Evolutionary conservation across 2,113 vertebrate species (phyloP).

Genomic region (Neogobius melanostomus): DNA sequence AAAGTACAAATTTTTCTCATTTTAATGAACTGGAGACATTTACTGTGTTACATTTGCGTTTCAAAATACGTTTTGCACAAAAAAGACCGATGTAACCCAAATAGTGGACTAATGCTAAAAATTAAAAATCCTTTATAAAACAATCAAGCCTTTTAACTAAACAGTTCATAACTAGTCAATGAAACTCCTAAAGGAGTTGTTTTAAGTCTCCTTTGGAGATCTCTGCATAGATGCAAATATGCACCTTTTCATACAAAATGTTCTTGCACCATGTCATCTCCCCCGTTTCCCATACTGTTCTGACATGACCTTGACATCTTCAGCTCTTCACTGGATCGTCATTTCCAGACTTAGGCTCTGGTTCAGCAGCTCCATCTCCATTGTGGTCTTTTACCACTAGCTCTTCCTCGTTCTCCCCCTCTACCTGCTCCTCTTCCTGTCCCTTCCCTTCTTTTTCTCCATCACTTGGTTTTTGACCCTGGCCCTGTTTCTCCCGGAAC

Average conservation of each 20-base stretch:
- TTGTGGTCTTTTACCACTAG: slow-evolving; percentile 39
- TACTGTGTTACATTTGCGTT: slow-evolving; percentile 35
- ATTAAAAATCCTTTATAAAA: slow-evolving; percentile 30
- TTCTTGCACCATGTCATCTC: slow-evolving; percentile 16
- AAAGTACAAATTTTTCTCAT: slow-evolving; percentile 17
- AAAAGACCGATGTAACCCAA: slow-evolving; percentile 7
- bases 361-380: slow-evolving; percentile 33
- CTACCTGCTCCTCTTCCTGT: slow-evolving; percentile 19
- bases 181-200: slow-evolving; percentile 16
- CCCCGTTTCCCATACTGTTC: slow-evolving; percentile 3
- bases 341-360: slow-evolving; percentile 33
- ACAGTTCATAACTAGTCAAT: slow-evolving; percentile 21
- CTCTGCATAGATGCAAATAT: slow-evolving; percentile 20
- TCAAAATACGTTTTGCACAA: slow-evolving; percentile 26
- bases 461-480: slow-evolving; percentile 67
- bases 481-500: slow-evolving; percentile 83
- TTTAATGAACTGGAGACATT: slow-evolving; percentile 47
- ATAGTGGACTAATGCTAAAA: slow-evolving; percentile 33
- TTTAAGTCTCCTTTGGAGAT: slow-evolving; percentile 25
- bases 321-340: slow-evolving; percentile 43
- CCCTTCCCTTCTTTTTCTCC: slow-evolving; percentile 40
- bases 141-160: slow-evolving; percentile 46
- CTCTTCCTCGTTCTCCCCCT: slow-evolving; percentile 17
- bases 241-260: slow-evolving; percentile 8
- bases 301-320: background rate